Evolutionary conservation across 1,140 invertebrate species (phyloP).

Genomic region (Drosophila kikkawai): DNA sequence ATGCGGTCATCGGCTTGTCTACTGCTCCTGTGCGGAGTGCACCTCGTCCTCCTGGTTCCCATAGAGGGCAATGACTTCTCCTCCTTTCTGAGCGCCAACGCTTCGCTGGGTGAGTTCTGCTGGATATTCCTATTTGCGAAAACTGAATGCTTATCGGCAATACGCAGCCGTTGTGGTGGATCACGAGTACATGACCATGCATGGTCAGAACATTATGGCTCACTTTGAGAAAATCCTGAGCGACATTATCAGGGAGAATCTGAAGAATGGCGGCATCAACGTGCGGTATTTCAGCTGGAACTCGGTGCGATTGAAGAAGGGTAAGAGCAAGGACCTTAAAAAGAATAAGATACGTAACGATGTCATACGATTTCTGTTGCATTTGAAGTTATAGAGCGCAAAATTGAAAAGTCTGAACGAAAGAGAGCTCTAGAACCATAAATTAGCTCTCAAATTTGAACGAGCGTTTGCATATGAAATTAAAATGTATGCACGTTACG

Average conservation of each 20-base stretch:
- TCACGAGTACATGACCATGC: slow-evolving; percentile 87
- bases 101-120: slow-evolving; percentile 87
- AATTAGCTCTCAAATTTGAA: too few species aligned
- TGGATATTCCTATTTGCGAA: neutral
- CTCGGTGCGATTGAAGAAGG: slow-evolving; percentile 88
- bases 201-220: slow-evolving; percentile 86
- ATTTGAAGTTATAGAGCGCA: too few species aligned
- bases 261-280: slow-evolving; percentile 88
- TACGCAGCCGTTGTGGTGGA: slow-evolving; percentile 88
- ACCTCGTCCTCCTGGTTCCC: slow-evolving; percentile 13
- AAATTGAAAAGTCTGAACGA: too few species aligned
- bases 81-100: slow-evolving; percentile 89
- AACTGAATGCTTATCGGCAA: neutral
- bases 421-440: too few species aligned
- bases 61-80: slow-evolving; percentile 87
- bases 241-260: slow-evolving; percentile 87
- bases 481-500: neutral
- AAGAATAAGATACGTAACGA: too few species aligned
- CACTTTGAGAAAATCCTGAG: slow-evolving; percentile 87
- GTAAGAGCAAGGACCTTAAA: slow-evolving; percentile 79
- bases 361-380: too few species aligned
- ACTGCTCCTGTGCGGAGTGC: slow-evolving; percentile 33
- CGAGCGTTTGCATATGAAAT: neutral
- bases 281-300: slow-evolving; percentile 88
- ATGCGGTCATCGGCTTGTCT: slow-evolving; percentile 52